Percentiles rank a stretch among this genome's conserved stretches.
phyloP scores from a whole-genome alignment of 2,797 vertebrate species.

The Fundulus diaphanus region DNA sequence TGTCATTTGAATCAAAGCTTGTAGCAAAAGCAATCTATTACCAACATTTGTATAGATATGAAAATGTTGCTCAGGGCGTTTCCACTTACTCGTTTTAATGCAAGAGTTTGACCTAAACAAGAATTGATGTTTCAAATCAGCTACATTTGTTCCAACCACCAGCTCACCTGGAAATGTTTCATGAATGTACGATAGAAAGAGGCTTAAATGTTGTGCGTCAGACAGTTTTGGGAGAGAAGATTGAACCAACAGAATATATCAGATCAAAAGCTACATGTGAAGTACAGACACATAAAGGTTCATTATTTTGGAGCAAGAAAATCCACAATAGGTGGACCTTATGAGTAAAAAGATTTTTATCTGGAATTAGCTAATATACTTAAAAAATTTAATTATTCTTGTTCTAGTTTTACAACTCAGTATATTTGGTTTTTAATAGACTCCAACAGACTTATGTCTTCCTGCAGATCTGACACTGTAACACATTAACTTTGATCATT shows the following conservation, averaged over 20 bases:
- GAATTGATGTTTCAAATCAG: constrained; percentile 32
- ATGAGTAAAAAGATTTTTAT: background rate
- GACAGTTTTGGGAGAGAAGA: constrained; percentile 14
- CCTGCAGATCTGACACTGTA: background rate
- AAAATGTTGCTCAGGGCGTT: constrained; percentile 15
- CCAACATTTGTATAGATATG: constrained; percentile 50
- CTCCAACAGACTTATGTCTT: too few species aligned
- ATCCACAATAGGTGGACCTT: background rate
- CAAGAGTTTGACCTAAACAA: constrained; percentile 33
- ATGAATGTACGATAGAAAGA: constrained; percentile 27
- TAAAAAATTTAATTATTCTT: too few species aligned
- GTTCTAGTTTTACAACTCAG: too few species aligned
- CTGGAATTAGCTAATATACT: background rate
- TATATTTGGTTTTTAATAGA: too few species aligned
- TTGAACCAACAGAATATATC: background rate
- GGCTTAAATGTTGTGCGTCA: constrained; percentile 15
- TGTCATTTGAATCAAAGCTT: constrained; percentile 62
- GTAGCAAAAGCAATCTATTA: constrained; percentile 39
- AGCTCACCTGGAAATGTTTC: constrained; percentile 18
- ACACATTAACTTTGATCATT: background rate
- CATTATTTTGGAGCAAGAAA: background rate
- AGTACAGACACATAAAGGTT: background rate
- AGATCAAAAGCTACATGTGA: constrained; percentile 8
- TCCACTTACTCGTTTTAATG: constrained; percentile 28
- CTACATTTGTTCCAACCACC: constrained; percentile 24